These are phyloP conservation scores for Diabrotica undecimpunctata DNA, from an alignment of 1,140 invertebrate species.

Conservation along the genomic window DNA sequence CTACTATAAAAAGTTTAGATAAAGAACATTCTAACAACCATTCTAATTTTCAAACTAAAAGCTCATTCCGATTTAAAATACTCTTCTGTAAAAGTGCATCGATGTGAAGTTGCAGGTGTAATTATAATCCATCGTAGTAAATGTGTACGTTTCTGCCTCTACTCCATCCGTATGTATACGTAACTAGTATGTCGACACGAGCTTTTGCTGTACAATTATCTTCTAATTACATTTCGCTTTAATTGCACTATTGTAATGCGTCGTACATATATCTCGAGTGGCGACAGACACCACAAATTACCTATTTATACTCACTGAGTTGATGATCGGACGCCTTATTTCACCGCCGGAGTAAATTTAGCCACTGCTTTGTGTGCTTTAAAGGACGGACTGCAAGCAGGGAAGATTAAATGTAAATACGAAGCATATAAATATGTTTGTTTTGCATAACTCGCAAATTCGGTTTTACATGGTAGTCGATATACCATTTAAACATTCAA, in stretches of 20 bases:
- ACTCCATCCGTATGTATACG: neutral
- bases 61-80: too few species aligned
- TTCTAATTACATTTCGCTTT: slow-evolving; percentile 27
- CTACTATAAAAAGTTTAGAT: too few species aligned
- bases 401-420: too few species aligned
- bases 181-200: slow-evolving; percentile 16
- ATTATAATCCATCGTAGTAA: slow-evolving; percentile 20
- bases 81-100: too few species aligned
- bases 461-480: too few species aligned
- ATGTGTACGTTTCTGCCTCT: slow-evolving; percentile 7
- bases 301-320: slow-evolving; percentile 5
- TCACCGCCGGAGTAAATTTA: slow-evolving; percentile 5
- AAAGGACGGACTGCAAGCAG: too few species aligned
- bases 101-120: slow-evolving; percentile 8
- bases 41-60: too few species aligned
- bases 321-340: slow-evolving; percentile 5
- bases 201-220: slow-evolving; percentile 27
- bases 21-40: too few species aligned
- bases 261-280: slow-evolving; percentile 20
- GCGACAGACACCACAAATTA: slow-evolving; percentile 3
- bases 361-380: slow-evolving; percentile 3
- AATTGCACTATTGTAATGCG: slow-evolving; percentile 27
- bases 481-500: too few species aligned
- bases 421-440: too few species aligned
- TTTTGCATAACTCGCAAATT: too few species aligned